phyloP scores from a whole-genome alignment of 2,888 invertebrate genomes.

The Lepidochrysops patricia region DNA sequence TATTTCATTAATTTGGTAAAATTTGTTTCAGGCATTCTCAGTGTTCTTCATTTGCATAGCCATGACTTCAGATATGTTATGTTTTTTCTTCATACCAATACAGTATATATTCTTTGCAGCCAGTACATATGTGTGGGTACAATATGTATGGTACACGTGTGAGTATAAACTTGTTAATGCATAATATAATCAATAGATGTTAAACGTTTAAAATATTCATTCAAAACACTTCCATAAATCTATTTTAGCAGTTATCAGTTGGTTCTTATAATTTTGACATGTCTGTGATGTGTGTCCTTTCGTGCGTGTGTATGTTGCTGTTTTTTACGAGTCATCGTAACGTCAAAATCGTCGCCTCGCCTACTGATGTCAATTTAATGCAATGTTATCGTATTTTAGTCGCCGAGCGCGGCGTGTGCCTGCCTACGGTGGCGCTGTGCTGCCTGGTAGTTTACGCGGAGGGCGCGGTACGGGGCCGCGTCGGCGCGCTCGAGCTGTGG shows the following conservation, averaged over 20 bases:
- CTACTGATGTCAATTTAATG: too few relatives aligned
- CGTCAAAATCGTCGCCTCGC: too few relatives aligned
- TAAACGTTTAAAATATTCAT: too few relatives aligned
- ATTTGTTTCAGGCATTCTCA: constrained; percentile 87
- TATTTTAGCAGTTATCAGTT: too few relatives aligned
- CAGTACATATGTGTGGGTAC: constrained; percentile 99
- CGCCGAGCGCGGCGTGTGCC: constrained; percentile 92
- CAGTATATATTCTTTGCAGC: constrained; percentile 98
- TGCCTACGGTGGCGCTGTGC: constrained; percentile 96
- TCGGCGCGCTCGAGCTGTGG: constrained; percentile 85
- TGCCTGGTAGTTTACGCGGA: constrained; percentile 95
- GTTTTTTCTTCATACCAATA: constrained; percentile 98
- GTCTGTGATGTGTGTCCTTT: too few relatives aligned
- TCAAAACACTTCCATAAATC: too few relatives aligned
- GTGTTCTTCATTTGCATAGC: constrained; percentile 98
- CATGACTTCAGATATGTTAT: constrained; percentile 97
- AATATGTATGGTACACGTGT: constrained; percentile 98
- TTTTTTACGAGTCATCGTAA: too few relatives aligned
- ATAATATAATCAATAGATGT: neutral
- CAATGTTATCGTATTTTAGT: too few relatives aligned
- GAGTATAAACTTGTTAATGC: constrained; percentile 37
- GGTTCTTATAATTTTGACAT: too few relatives aligned
- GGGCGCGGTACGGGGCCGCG: constrained; percentile 85
- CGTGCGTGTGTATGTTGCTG: too few relatives aligned
- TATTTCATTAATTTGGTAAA: neutral